Evolutionary conservation across 2,113 vertebrate genomes (phyloP).

Genomic region (Apeltes quadracus): DNA sequence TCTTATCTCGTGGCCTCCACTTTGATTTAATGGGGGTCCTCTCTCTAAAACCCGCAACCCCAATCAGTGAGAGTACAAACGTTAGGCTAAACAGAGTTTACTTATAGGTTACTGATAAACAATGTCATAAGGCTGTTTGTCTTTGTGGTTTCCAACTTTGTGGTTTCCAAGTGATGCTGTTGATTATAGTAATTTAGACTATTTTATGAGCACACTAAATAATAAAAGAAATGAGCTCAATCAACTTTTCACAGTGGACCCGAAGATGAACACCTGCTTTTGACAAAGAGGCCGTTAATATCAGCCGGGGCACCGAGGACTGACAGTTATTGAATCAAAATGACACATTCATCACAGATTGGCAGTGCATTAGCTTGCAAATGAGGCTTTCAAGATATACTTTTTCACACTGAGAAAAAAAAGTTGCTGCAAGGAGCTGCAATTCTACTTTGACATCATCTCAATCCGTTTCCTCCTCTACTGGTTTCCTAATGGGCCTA

Average conservation of each 20-base stretch:
- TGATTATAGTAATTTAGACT: no score
- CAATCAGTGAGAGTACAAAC: no score
- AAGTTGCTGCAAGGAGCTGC: conserved; percentile 42
- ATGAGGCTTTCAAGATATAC: conserved; percentile 60
- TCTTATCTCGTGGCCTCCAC: no score
- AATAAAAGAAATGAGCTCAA: no score
- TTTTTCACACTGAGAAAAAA: conserved; percentile 34
- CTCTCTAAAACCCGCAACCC: no score
- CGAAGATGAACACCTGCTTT: conserved; percentile 57
- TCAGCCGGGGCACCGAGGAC: conserved; percentile 19
- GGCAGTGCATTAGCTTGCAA: conserved; percentile 68
- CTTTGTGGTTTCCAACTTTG: no score
- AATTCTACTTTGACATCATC: conserved; percentile 50
- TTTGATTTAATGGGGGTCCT: no score
- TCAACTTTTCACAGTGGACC: conserved; percentile 17
- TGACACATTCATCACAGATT: conserved; percentile 52
- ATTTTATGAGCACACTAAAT: no score
- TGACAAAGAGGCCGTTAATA: conserved; percentile 44
- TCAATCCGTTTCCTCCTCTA: conserved; percentile 53
- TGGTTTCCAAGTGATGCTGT: no score
- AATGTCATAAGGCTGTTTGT: no score
- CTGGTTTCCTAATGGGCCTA: conserved; percentile 53
- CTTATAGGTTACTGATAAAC: no score
- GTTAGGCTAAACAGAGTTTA: no score
- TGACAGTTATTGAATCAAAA: conserved; percentile 64